These are phyloP conservation scores for Palaemon carinicauda DNA, from an alignment of 1,140 invertebrate genomes.

Conservation along the genomic window DNA sequence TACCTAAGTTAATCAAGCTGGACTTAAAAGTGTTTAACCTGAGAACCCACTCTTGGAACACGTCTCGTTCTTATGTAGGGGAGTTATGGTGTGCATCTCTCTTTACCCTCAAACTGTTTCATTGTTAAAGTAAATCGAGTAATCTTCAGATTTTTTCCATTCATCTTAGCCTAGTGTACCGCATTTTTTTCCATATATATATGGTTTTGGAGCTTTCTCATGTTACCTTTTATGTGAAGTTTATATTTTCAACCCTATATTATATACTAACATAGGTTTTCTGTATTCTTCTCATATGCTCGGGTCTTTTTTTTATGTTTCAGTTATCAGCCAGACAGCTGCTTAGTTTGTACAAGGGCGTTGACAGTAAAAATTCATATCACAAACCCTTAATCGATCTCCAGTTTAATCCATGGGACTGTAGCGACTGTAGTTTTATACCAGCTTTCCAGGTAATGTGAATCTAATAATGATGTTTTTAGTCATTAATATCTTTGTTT, in stretches of 20 bases:
- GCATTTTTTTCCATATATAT: no score
- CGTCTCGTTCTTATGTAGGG: no score
- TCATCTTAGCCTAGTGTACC: no score
- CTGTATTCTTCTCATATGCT: background rate
- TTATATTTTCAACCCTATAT: background rate
- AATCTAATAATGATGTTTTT: background rate
- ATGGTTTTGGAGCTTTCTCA: no score
- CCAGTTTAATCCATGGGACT: constrained; percentile 50
- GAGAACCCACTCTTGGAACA: no score
- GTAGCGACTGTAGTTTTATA: constrained; percentile 47
- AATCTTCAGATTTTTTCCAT: background rate
- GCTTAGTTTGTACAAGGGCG: constrained; percentile 11
- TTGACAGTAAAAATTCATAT: background rate
- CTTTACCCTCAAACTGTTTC: background rate
- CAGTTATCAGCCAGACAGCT: constrained; percentile 49
- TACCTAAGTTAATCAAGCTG: no score
- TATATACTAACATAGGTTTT: background rate
- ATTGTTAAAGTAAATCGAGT: background rate
- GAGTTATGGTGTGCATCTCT: no score
- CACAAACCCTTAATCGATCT: constrained; percentile 27
- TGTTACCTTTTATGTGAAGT: background rate
- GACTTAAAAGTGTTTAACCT: no score
- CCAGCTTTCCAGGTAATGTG: constrained; percentile 42
- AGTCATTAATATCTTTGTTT: background rate
- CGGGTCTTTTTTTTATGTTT: background rate